Percentiles rank a stretch among this genome's conserved stretches.
Evolutionary conservation across 2,797 vertebrate genomes (phyloP).

Genomic region (Rhinichthys osculus): DNA sequence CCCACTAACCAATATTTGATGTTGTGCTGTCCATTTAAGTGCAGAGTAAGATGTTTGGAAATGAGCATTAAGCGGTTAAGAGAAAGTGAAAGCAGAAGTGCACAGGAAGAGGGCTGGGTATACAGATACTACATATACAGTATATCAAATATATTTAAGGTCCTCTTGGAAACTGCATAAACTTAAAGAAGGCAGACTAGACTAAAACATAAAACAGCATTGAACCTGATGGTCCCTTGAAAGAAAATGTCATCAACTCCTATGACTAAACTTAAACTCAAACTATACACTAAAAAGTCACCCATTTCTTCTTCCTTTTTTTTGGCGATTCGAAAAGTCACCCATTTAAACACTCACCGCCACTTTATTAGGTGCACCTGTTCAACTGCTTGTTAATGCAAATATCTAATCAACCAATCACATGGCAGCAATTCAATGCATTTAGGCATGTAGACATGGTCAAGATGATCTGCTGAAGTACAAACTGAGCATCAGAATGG

Average conservation of each 20-base stretch:
- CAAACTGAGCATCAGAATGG: neutral
- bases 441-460: neutral
- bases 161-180: neutral
- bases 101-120: neutral
- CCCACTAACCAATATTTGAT: neutral
- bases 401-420: neutral
- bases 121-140: neutral
- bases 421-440: neutral
- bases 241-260: neutral
- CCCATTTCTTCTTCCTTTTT: neutral
- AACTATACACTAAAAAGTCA: neutral
- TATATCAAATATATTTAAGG: too few relatives aligned
- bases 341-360: neutral
- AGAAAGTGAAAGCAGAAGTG: conserved; percentile 1
- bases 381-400: neutral
- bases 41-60: neutral
- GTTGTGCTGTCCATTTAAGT: neutral
- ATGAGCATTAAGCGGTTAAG: neutral
- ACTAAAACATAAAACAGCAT: neutral
- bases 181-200: neutral
- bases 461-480: neutral
- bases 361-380: neutral
- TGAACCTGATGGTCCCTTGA: neutral
- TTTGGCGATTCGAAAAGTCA: neutral
- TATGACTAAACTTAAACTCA: neutral